Evolutionary conservation across 2,888 invertebrate genomes (phyloP), one percentile per base, ranked within the genome.

Genomic region (Lasioglossum morio): DNA sequence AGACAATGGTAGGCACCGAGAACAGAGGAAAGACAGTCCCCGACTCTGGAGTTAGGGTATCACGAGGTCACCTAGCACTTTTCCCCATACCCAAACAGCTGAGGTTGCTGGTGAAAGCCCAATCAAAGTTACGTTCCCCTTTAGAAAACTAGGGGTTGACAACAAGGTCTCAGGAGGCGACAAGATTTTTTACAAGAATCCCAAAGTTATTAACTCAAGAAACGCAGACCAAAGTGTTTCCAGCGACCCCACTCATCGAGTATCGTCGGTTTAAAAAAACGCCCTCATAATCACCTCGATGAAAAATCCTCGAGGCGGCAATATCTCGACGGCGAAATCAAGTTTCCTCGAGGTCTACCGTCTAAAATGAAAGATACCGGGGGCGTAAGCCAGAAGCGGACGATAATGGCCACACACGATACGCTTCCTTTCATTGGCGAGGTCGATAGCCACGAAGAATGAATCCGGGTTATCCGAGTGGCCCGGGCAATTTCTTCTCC

Each of bases 401-500:
- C 40, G 84, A 66, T 77, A 78, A 60, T 63, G 53, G 75, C 72
- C 40, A 46, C 48, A 40, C 79, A 75, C 63, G 77, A 82, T 72
- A 76, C 78, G 63, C 27, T 72, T 79, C 72, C 72, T 78, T 76
- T 82, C 85, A 75, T 57, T 74, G 74, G 7, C 48, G 30, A 43
- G 72, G 70, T 75, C 74, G 78, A 78, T 82, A 82, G 63, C 63
- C 77, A 27, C 57, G 81, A 79, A 77, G 72, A 81, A 77, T 57
- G 84, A 69, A 77, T 69, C 60, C 34, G 81, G 81, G 73, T 81
- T 77, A 40, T 46, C 66, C 76, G 37, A 53, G 30, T 37, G 63
- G 37, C 30, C 57, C 14, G 53, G 27, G 73, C 66, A 57, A 81
- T 81, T 81, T 69, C 48, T 60, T 30, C 30, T 30, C 37, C 23